Percentiles rank a stretch among this genome's conserved stretches.
phyloP scores from a whole-genome alignment of 2,113 vertebrate species.

The Microcebus jonahi region DNA sequence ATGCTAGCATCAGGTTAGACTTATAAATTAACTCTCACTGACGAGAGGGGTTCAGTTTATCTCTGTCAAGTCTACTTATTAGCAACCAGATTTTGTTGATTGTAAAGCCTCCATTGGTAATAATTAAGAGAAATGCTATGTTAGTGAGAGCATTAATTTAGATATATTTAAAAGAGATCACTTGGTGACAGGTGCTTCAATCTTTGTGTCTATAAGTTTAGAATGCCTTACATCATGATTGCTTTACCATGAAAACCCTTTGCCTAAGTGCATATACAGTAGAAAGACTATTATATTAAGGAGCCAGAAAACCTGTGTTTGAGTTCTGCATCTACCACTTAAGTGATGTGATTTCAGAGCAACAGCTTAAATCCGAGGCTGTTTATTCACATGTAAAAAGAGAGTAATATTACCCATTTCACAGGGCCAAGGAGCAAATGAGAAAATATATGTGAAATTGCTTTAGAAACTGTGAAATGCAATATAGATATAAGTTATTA shows the following conservation, averaged over 20 bases:
- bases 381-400: constrained; percentile 8
- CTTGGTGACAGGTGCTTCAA: not conserved
- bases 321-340: constrained; percentile 7
- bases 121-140: constrained; percentile 44
- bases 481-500: not conserved
- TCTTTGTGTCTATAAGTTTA: not conserved
- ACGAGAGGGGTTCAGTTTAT: constrained; percentile 20
- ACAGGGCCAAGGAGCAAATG: constrained; percentile 1
- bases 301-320: not conserved
- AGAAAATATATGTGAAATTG: constrained; percentile 33
- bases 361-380: not conserved
- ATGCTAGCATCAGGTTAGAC: not conserved
- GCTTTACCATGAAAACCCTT: constrained; percentile 17
- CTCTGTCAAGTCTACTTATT: constrained; percentile 31
- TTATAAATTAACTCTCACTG: constrained; percentile 37
- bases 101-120: not conserved
- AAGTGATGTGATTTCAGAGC: not conserved
- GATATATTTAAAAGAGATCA: constrained; percentile 42
- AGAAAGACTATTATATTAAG: constrained; percentile 8
- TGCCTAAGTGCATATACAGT: not conserved
- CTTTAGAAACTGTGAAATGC: constrained; percentile 17
- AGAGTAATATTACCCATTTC: not conserved
- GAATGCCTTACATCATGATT: not conserved
- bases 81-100: not conserved
- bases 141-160: constrained; percentile 44